These are phyloP conservation scores for Apamea crenata DNA, from an alignment of 2,888 invertebrate species.

Conservation along the genomic window DNA sequence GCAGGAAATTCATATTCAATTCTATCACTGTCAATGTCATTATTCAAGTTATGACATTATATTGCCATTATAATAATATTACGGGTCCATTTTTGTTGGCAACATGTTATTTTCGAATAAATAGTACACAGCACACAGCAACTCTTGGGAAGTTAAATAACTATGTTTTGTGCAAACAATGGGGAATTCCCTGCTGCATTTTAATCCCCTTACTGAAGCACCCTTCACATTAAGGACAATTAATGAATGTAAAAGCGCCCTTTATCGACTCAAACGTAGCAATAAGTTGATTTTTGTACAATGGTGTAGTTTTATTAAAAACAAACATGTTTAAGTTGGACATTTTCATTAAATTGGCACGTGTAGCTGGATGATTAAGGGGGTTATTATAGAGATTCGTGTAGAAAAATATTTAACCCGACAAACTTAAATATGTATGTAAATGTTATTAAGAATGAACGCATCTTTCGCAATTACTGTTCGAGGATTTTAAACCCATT, in stretches of 20 bases:
- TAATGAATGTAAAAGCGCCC: conserved; percentile 87
- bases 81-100: conserved; percentile 58
- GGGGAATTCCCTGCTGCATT: conserved; percentile 77
- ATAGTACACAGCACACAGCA: conserved; percentile 61
- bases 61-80: conserved; percentile 63
- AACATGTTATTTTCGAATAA: conserved; percentile 68
- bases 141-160: conserved; percentile 84
- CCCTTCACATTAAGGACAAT: conserved; percentile 86
- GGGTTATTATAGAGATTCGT: not conserved
- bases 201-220: conserved; percentile 79
- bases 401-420: not conserved
- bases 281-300: conserved; percentile 84
- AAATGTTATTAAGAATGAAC: not conserved
- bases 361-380: conserved; percentile 52
- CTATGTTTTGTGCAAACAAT: conserved; percentile 86
- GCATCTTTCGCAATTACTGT: not conserved
- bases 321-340: conserved; percentile 76
- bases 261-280: conserved; percentile 85
- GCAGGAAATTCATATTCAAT: conserved; percentile 52
- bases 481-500: not conserved
- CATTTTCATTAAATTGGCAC: conserved; percentile 68
- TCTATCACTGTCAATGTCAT: conserved; percentile 51
- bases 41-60: conserved; percentile 62
- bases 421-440: not conserved
- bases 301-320: conserved; percentile 82